Conservation (phyloP, 2,113 vertebrate genomes). For the Laticauda colubrina region DNA sequence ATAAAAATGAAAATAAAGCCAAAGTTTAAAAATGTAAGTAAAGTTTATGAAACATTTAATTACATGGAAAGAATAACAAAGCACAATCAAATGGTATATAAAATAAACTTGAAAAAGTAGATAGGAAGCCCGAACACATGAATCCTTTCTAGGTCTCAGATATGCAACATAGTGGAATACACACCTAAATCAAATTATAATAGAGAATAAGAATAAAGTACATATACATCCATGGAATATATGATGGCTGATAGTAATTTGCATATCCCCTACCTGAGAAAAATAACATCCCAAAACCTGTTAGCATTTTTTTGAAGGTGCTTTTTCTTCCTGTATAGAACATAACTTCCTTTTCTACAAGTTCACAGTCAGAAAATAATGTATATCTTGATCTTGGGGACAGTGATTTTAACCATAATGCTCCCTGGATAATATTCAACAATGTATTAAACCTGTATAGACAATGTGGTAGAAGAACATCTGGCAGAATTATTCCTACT, state of each 20-base stretch:
- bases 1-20: neutral
- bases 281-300: neutral
- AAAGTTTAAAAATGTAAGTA: neutral
- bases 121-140: neutral
- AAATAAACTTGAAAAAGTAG: neutral
- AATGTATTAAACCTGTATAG: neutral
- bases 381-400: neutral
- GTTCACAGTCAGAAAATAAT: neutral
- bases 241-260: neutral
- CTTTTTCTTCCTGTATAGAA: neutral
- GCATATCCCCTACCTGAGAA: neutral
- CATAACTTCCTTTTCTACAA: neutral
- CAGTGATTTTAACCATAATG: neutral
- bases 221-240: neutral
- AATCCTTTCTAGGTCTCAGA: neutral
- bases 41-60: neutral
- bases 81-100: neutral
- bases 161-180: neutral
- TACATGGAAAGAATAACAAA: neutral
- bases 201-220: neutral
- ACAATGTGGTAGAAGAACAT: constrained; percentile 3
- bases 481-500: constrained; percentile 31
- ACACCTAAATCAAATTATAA: neutral
- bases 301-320: neutral
- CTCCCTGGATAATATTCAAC: neutral